Base-by-base conservation (phyloP, 1,140 invertebrate species). In the Sipha flava region DNA sequence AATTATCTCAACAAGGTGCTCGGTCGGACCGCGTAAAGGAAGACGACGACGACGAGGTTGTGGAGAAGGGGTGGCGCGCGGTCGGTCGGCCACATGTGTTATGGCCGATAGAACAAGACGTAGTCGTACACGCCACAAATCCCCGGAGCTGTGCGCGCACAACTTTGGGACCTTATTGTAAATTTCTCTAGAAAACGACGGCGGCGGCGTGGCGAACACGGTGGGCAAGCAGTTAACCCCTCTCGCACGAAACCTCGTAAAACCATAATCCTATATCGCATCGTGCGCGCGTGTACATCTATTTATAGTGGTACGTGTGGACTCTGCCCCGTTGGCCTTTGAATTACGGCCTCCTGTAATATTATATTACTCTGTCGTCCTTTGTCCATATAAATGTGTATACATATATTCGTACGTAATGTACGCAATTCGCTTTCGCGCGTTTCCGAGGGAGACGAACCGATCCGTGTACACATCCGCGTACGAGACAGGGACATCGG, bases 1-100 rank as follows among this genome's bases (percentile, higher is more conserved):
- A 75, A 77, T 59, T 77, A 77, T 57, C 49, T 40, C 73, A 77
- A 77, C 52, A 77, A 77, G 73, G 73, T 40, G 49, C 49, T 75
- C 40, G n/a, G n/a, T 54, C 18, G 72, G 72, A 40, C 31, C 49
- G 14, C 18, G 37, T 37, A 62, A 7, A 12, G 3, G 40, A 43
- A 12, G 14, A 7, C 40, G 9, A 43, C 9, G 9, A 12, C 40
- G 40, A 43, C 14, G 9, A 43, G 21, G 34, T n/a, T n/a, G 6
- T 16, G 57, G 57, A 59, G 21, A 5, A 66, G 34, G n/a, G 29
- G n/a, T 6, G 9, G 29, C 6, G 18, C 16, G 10, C 21, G 29
- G 7, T 4, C 34, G 45, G n/a, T n/a, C 1, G 31, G 26, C 68
- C 68, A 47, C 70, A 73, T 54, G 70, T 73, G 70, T 37, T 12